Evolutionary conservation across 2,888 invertebrate genomes (phyloP).

Genomic region (Heterodera filipjevi): DNA sequence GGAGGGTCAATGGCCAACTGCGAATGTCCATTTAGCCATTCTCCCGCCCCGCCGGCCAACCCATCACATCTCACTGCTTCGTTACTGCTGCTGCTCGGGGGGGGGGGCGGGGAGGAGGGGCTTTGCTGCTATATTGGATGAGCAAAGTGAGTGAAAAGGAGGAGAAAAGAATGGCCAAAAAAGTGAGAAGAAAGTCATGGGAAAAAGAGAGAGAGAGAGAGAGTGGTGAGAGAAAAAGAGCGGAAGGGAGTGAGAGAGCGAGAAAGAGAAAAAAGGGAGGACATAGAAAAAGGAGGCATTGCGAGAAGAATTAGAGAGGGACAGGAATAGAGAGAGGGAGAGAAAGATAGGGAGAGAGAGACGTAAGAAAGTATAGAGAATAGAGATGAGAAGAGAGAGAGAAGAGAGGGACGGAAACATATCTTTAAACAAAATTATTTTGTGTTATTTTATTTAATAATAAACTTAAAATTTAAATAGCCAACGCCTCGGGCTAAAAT

Average conservation of each 20-base stretch:
- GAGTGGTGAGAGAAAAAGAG: not conserved
- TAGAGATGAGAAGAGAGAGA: not conserved
- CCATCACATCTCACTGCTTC: not conserved
- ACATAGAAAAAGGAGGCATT: not conserved
- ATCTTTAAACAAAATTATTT: no score
- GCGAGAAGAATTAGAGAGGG: not conserved
- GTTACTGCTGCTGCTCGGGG: not conserved
- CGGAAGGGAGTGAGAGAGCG: not conserved
- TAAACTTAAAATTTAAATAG: no score
- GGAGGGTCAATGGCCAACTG: not conserved
- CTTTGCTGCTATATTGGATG: no score
- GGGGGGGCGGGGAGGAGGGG: no score
- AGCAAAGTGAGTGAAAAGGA: not conserved
- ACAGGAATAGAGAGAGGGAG: not conserved
- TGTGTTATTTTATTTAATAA: no score
- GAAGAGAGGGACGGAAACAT: not conserved
- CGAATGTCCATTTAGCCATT: not conserved
- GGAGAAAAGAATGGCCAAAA: no score
- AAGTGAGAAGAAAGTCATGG: not conserved
- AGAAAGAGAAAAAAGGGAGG: not conserved
- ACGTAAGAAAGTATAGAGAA: not conserved
- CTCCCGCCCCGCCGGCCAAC: not conserved
- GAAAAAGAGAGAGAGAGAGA: not conserved
- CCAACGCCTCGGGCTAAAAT: no score
- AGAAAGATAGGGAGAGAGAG: not conserved